Evolutionary conservation across 37 sponge, comb jelly and placozoan species (phyloP).

Genomic region (Cliona cf. orientalis): DNA sequence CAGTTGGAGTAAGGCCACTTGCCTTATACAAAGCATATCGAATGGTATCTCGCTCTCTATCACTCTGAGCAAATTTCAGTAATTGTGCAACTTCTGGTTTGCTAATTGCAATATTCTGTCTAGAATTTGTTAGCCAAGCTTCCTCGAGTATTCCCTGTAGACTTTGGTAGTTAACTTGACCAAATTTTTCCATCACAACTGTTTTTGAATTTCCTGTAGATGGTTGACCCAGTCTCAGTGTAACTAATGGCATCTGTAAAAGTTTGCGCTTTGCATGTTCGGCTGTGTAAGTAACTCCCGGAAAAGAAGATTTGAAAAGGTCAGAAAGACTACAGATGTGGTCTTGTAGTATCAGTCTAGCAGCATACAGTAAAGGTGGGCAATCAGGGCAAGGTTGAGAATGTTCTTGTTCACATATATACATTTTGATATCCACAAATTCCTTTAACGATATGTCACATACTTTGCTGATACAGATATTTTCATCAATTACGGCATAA

Average conservation of each 20-base stretch:
- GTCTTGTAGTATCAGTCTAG: not conserved
- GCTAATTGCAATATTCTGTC: not conserved
- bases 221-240: not conserved
- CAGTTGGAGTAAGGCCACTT: conserved; percentile 9
- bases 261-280: conserved; percentile 6
- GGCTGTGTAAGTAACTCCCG: conserved; percentile 1
- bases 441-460: conserved; percentile 11
- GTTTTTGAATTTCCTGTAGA: not conserved
- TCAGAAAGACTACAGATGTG: not conserved
- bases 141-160: not conserved
- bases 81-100: conserved; percentile 12
- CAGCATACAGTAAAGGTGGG: not conserved
- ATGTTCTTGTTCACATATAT: conserved; percentile 6
- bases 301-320: conserved; percentile 7
- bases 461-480: not conserved
- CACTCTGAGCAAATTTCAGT: conserved; percentile 1
- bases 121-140: not conserved
- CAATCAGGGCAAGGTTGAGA: not conserved
- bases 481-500: not conserved
- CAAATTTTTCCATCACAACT: conserved; percentile 13
- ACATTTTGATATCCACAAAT: not conserved
- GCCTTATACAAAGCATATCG: conserved; percentile 20
- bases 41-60: conserved; percentile 22
- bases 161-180: not conserved
- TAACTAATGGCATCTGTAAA: conserved; percentile 12